Evolutionary conservation across 2,797 vertebrate genomes (phyloP).

Genomic region (Sebastes taczanowskii): DNA sequence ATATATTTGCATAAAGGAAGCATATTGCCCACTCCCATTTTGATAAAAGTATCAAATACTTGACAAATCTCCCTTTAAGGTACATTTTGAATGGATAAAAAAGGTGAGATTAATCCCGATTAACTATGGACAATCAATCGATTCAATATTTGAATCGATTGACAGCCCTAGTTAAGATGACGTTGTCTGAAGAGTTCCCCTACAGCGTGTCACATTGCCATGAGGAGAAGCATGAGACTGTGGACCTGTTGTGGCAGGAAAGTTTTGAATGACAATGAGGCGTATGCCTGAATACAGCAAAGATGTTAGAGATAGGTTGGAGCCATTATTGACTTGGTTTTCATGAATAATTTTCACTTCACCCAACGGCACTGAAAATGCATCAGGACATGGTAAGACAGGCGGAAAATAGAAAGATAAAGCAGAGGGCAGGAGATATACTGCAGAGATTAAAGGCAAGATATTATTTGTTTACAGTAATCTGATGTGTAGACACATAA

Average conservation of each 20-base stretch:
- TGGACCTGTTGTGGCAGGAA: not conserved
- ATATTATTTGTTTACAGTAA: conserved; percentile 25
- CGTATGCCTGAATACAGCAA: not conserved
- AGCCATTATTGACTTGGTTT: conserved; percentile 15
- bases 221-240: not conserved
- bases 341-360: conserved; percentile 24
- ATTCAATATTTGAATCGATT: too few relatives aligned
- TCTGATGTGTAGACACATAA: not conserved
- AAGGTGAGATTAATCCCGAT: too few relatives aligned
- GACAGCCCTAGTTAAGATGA: too few relatives aligned
- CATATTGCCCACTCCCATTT: too few relatives aligned
- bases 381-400: not conserved
- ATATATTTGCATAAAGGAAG: too few relatives aligned
- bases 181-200: too few relatives aligned
- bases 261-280: conserved; percentile 6
- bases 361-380: conserved; percentile 9
- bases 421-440: not conserved
- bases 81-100: too few relatives aligned
- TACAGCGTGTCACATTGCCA: not conserved
- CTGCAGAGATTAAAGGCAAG: conserved; percentile 18
- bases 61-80: too few relatives aligned
- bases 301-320: conserved; percentile 8
- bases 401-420: conserved; percentile 19
- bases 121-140: too few relatives aligned
- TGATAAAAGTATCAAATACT: too few relatives aligned